Evolutionary conservation across 2,113 vertebrate species (phyloP).

Genomic region (Taxidea taxus): DNA sequence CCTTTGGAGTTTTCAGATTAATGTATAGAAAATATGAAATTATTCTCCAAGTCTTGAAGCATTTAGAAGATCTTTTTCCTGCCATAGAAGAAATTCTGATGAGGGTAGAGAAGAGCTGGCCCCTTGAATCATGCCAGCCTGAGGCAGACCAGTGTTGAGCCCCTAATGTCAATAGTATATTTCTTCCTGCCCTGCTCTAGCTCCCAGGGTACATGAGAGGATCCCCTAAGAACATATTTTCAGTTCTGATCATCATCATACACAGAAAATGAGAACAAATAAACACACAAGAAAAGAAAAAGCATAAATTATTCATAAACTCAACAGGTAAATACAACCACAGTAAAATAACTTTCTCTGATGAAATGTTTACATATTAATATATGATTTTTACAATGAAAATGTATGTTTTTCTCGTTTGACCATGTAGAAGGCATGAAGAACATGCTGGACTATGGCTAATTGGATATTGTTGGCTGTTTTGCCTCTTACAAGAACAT

Average conservation of each 20-base stretch:
- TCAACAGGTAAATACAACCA: neutral
- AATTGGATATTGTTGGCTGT: neutral
- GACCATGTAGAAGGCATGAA: neutral
- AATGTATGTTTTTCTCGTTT: neutral
- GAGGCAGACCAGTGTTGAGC: neutral
- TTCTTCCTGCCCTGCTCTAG: too few relatives aligned
- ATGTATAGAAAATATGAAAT: neutral
- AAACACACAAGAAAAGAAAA: neutral
- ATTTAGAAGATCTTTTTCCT: neutral
- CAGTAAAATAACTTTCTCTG: neutral
- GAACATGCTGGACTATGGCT: too few relatives aligned
- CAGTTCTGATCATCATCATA: neutral
- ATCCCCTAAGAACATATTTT: neutral
- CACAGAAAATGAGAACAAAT: neutral
- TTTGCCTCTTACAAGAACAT: neutral
- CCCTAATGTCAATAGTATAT: accelerated
- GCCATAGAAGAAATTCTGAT: neutral
- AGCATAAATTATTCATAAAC: neutral
- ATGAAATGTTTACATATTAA: neutral
- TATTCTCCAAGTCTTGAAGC: neutral
- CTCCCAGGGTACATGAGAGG: accelerated
- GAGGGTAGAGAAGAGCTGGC: neutral
- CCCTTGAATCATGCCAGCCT: neutral
- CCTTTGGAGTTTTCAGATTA: neutral
- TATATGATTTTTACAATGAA: neutral